Evolutionary conservation across 2,113 vertebrate genomes (phyloP), one percentile per base, ranked within the genome.

Genomic region (Nibea coibor): DNA sequence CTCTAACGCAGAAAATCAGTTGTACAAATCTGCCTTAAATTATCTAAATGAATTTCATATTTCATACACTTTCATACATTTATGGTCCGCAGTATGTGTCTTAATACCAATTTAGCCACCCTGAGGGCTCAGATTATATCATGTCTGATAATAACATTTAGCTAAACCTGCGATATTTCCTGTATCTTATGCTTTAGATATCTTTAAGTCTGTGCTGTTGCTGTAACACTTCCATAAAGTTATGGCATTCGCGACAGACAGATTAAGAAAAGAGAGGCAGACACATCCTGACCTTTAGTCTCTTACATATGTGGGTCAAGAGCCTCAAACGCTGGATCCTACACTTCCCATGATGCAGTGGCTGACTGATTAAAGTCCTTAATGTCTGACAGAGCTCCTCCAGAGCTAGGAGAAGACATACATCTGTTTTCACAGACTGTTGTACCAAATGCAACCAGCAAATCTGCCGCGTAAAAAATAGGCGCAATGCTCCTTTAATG

Each of bases 1-100:
- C 61, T 65, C 35, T 75, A 87, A 90, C 87, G 76, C 72, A 24
- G 42, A 62, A 11, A 11, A 74, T 78, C 39, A 51, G 24, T 70
- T 39, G 42, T 39, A 53, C 39, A 39, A 20, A 24, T 24, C 14
- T n/a, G 10, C 17, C 47, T 35, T 15, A 10, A n/a, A 42, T 69
- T 10, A 53, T 31, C 66, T 69, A 3, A n/a, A 35, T 28, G 28
- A 20, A 16, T 11, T 3, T 66, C 42, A 57, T 6, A 26, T 31
- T 39, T 59, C 9, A 19, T 16, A n/a, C 8, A n/a, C 45, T n/a
- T 28, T 57, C 4, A 16, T 16, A 16, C 24, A 45, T n/a, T 48
- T 73, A 45, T 14, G 43, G 43, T 50, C 20, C 31, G n/a, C 56
- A 50, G 26, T 20, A 14, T 1, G 17, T 16, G 16, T 31, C 1